Conservation (phyloP, 2,113 vertebrate genomes). For the Oenanthe oenanthe region DNA sequence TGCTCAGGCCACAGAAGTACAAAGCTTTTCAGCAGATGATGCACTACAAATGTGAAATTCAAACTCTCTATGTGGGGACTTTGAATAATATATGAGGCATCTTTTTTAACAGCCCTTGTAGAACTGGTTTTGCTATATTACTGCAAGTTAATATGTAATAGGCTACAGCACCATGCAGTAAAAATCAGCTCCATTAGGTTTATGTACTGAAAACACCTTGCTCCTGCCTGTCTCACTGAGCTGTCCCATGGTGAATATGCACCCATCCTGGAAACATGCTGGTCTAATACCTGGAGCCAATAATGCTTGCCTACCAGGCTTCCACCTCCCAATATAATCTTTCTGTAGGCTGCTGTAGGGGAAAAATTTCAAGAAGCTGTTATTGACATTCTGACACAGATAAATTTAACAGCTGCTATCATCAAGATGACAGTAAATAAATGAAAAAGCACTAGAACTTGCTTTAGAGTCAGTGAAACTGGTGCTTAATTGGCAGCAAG, state of each 20-base stretch:
- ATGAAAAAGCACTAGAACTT: background rate
- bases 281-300: background rate
- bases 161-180: background rate
- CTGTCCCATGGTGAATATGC: background rate
- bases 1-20: background rate
- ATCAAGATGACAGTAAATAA: background rate
- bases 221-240: background rate
- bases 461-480: background rate
- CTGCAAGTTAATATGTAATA: conserved; percentile 44
- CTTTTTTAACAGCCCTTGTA: background rate
- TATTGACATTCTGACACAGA: background rate
- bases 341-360: background rate
- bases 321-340: background rate
- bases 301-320: background rate
- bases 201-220: background rate
- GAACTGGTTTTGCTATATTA: conserved; percentile 54
- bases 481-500: background rate
- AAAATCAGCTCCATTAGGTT: background rate
- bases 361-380: background rate
- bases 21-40: background rate
- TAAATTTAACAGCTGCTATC: background rate
- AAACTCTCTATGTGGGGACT: background rate
- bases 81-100: background rate
- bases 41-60: background rate
- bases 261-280: background rate